Percentiles rank a stretch among this genome's conserved stretches.
These are phyloP conservation scores for Cladopsammia gracilis DNA, from an alignment of 64 coral and sea anemone genomes.

Conservation along the genomic window DNA sequence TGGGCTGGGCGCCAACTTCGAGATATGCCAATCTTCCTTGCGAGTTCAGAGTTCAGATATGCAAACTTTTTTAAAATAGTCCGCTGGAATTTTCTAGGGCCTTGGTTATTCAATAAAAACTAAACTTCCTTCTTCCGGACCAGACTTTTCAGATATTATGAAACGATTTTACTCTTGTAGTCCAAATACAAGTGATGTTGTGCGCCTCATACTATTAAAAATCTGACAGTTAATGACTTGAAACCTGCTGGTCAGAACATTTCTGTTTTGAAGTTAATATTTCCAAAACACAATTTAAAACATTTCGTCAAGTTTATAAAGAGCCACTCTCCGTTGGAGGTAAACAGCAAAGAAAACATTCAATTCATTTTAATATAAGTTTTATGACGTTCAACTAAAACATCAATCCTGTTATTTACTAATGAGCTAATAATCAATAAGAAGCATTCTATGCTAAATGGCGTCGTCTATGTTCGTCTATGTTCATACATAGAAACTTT, in stretches of 20 bases:
- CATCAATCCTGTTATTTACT: background rate
- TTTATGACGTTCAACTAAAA: too few relatives aligned
- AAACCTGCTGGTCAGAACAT: background rate
- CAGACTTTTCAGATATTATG: too few relatives aligned
- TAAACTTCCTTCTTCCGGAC: too few relatives aligned
- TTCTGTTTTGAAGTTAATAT: background rate
- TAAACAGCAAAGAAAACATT: too few relatives aligned
- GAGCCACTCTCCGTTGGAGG: background rate
- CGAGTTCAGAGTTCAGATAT: background rate
- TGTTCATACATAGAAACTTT: background rate
- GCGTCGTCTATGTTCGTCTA: background rate
- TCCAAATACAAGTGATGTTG: too few relatives aligned
- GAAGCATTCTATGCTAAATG: background rate
- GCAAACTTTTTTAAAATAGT: background rate
- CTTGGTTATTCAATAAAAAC: background rate
- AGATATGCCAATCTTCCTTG: constrained; percentile 11
- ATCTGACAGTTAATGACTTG: background rate
- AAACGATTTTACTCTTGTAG: too few relatives aligned
- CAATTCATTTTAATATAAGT: too few relatives aligned
- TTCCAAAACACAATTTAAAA: background rate
- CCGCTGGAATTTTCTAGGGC: background rate
- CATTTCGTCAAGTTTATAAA: too few relatives aligned
- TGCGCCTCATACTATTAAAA: too few relatives aligned
- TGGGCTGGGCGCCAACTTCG: constrained; percentile 33
- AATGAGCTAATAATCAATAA: background rate